Base-by-base conservation (phyloP, 1,140 invertebrate species). In the Galleria mellonella region DNA sequence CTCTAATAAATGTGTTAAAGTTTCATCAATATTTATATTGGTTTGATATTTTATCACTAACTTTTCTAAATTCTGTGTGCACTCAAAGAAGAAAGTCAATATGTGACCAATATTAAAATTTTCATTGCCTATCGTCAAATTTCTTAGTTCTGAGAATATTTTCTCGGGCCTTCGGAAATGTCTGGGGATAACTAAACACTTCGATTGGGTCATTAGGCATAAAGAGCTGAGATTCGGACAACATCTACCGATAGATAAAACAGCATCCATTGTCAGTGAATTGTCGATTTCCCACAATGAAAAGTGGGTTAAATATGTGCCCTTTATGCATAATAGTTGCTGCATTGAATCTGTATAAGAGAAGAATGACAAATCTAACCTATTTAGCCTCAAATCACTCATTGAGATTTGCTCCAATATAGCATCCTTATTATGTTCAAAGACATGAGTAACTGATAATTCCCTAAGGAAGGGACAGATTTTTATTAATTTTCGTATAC, bases 271-370 rank as follows among this genome's bases (percentile, higher is more conserved):
- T 44, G 58, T 83, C 15, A 87, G 43, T 6, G 70, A 67, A 32
- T 77, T 68, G 15, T 86, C 83, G 9, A 75, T 81, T 48, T 86
- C 85, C 76, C 78, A 81, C 4, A 87, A 32, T 1, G 81, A 77
- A 36, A 87, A 87, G 51, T 86, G 73, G 32, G 82, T 84, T 28
- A 87, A 70, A 55, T 84, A 73, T 17, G 39, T 50, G 5, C 85
- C 85, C 63, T 86, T 85, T 2, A 77, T 52, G 11, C 49, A 32
- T 23, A 87, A 47, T 17, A 86, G 69, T 14, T 71, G 58, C 31
- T 69, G 54, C 65, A 86, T 70, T 5, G 75, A 72, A 29, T 70
- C 55, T 7, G 70, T 66, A 36, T 74, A 83, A 12, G 81, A 78
- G 48, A 86, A 86, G 54, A 83, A 87, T 0, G 81, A 84, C 30